phyloP scores from a whole-genome alignment of 1,140 invertebrate genomes.

The Formica selysi region DNA sequence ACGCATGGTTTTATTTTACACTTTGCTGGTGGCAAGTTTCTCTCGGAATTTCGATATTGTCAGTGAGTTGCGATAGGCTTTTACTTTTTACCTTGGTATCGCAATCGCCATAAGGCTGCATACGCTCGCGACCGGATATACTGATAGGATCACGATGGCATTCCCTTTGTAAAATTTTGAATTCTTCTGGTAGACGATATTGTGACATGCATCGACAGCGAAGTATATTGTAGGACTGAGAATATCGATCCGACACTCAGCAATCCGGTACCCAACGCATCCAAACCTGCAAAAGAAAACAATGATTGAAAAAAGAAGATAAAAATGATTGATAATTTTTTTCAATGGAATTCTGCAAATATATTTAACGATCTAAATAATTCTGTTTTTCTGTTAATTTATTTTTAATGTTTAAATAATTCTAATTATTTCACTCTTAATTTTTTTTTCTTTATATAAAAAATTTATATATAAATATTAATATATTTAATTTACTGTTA shows the following conservation, averaged over 20 bases:
- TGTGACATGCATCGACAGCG: constrained; percentile 77
- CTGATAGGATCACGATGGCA: constrained; percentile 76
- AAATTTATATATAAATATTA: neutral
- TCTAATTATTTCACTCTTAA: neutral
- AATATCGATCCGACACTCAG: constrained; percentile 75
- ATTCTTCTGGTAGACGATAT: constrained; percentile 79
- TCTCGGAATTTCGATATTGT: constrained; percentile 12
- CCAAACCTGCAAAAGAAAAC: constrained; percentile 75
- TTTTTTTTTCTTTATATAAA: constrained; percentile 13
- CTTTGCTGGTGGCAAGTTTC: constrained; percentile 13
- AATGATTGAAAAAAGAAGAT: neutral
- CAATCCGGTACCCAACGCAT: constrained; percentile 76
- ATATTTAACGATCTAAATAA: neutral
- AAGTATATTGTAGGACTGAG: constrained; percentile 79
- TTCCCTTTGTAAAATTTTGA: constrained; percentile 81
- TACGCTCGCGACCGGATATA: constrained; percentile 83
- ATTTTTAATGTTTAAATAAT: neutral
- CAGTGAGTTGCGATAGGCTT: neutral
- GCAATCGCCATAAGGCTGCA: constrained; percentile 81
- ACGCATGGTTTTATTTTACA: constrained; percentile 6
- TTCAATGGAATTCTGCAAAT: neutral
- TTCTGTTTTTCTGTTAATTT: neutral
- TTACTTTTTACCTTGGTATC: constrained; percentile 81
- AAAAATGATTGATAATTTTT: neutral
- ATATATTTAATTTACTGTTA: neutral